Percentiles rank a stretch among this genome's conserved stretches.
Evolutionary conservation across 2,797 vertebrate species (phyloP).

Genomic region (Microctenopoma steveboyesi): DNA sequence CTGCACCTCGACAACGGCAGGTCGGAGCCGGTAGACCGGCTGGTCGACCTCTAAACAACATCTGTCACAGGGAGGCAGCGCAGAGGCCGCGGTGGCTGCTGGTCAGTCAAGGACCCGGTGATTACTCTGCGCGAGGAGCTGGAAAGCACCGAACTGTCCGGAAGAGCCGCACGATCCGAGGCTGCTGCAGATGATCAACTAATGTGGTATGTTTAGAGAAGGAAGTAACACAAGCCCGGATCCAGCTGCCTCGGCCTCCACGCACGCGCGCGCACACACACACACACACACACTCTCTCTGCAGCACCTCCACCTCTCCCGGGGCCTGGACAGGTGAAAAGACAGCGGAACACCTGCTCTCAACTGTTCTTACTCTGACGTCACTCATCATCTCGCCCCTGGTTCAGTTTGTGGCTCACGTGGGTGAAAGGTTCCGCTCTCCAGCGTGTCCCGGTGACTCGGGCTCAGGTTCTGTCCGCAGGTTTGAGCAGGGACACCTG

Average conservation of each 20-base stretch:
- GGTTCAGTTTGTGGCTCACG: conserved; percentile 80
- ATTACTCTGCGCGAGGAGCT: conserved; percentile 43
- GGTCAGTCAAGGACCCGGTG: conserved; percentile 58
- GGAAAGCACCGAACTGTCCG: conserved; percentile 70
- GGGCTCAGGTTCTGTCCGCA: not conserved
- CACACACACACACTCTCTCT: too few species aligned
- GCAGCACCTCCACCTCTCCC: not conserved
- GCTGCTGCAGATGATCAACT: conserved; percentile 66
- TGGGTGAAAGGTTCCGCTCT: conserved; percentile 18
- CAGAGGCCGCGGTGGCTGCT: conserved; percentile 23
- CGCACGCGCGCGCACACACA: not conserved
- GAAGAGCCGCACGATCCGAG: conserved; percentile 41
- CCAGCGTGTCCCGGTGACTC: conserved; percentile 39
- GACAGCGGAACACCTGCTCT: not conserved
- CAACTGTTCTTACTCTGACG: too few species aligned
- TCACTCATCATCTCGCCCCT: conserved; percentile 78
- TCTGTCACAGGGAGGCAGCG: conserved; percentile 56
- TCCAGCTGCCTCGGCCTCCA: conserved; percentile 29
- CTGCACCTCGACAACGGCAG: conserved; percentile 60
- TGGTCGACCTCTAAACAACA: conserved; percentile 68
- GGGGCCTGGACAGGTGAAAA: conserved; percentile 22
- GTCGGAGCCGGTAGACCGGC: conserved; percentile 46
- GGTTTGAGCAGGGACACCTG: too few species aligned
- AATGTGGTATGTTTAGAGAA: conserved; percentile 64
- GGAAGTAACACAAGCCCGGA: conserved; percentile 45